Conservation (phyloP, 2,113 vertebrate species). For the Coreoperca whiteheadi region DNA sequence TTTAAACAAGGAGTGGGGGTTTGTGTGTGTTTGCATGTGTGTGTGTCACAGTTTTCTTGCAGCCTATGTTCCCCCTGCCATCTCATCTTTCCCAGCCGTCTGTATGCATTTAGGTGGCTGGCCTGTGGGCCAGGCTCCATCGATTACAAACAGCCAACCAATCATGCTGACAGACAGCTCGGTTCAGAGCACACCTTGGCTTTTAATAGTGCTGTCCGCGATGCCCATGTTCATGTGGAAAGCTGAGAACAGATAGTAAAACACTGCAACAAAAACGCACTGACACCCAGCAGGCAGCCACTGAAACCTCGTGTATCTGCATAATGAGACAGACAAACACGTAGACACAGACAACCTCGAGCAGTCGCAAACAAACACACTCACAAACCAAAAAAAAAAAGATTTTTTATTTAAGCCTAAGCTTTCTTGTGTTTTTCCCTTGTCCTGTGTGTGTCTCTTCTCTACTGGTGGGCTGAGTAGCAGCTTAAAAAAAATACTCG, state of each 20-base stretch:
- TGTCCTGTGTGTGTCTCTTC: conserved; percentile 34
- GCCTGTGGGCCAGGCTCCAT: conserved; percentile 71
- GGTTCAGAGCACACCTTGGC: conserved; percentile 72
- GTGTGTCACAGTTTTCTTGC: conserved; percentile 43
- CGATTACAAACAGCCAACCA: conserved; percentile 77
- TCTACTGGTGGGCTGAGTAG: conserved; percentile 46
- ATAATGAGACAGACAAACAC: conserved; percentile 65
- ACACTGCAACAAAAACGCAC: conserved; percentile 31
- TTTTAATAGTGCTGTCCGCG: conserved; percentile 63
- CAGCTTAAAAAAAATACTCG: conserved; percentile 61
- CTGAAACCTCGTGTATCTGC: conserved; percentile 65
- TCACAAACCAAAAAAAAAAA: conserved; percentile 46
- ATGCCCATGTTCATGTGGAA: conserved; percentile 45
- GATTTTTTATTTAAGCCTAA: conserved; percentile 6
- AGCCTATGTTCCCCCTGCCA: conserved; percentile 44
- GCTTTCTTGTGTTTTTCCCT: conserved; percentile 39
- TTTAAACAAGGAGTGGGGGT: conserved; percentile 53
- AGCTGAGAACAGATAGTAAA: conserved; percentile 52
- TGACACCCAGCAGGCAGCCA: conserved; percentile 60
- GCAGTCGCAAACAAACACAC: conserved; percentile 32
- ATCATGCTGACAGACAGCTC: conserved; percentile 77
- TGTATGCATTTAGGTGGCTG: conserved; percentile 75
- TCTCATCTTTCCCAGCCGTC: conserved; percentile 68
- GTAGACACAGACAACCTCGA: conserved; percentile 43
- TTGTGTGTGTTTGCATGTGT: conserved; percentile 20